These are phyloP conservation scores for Alces alces DNA, from an alignment of 2,113 vertebrate genomes.

Conservation along the genomic window DNA sequence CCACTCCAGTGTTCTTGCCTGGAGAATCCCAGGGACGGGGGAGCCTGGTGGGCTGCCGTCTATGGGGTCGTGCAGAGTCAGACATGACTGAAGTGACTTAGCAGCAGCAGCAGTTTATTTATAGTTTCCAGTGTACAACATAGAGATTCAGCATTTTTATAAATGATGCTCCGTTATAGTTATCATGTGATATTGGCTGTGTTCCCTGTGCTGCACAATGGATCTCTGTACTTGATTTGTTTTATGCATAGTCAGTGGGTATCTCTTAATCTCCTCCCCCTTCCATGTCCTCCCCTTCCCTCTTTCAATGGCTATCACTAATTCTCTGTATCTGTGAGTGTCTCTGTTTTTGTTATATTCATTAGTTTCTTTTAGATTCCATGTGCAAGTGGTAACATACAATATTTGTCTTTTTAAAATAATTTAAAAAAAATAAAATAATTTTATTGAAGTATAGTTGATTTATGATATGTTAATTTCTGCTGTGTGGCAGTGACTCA, in stretches of 20 bases:
- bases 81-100: too few species aligned
- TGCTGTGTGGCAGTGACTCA: background rate
- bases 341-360: background rate
- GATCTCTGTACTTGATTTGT: background rate
- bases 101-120: background rate
- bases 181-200: background rate
- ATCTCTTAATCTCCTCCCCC: background rate
- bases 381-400: background rate
- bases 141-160: background rate
- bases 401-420: background rate
- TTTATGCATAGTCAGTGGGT: background rate
- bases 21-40: too few species aligned
- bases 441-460: background rate
- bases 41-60: too few species aligned
- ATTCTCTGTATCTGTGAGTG: background rate
- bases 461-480: background rate
- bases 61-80: too few species aligned
- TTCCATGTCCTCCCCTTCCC: too few species aligned
- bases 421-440: accelerated
- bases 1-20: too few species aligned
- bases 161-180: background rate
- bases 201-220: background rate
- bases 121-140: background rate
- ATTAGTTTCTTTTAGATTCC: background rate
- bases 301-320: background rate